Base-by-base conservation (phyloP, 2,888 invertebrate genomes). In the Nomada ferruginata region DNA sequence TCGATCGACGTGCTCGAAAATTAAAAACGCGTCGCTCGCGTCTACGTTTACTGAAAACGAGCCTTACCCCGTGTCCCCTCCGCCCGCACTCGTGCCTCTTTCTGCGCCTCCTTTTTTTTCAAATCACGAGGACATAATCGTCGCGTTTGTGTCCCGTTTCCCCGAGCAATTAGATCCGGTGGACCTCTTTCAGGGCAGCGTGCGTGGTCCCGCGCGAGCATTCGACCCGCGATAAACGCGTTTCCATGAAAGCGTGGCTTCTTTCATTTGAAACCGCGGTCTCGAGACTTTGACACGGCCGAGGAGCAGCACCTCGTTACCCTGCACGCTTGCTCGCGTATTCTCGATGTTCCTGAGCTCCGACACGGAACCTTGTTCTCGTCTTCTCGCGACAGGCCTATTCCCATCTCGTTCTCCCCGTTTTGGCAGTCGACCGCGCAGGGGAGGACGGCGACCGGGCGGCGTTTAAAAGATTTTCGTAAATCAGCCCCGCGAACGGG, bases 261-360 rank as follows among this genome's bases (percentile, higher is more conserved):
- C 69, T 82, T 82, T 85, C 85, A 82, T 85, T 85, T 79, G 59
- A 70, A 82, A 76, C 79, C 66, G 75, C 84, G 73, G 63, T 64
- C 65, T 36, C 60, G 65, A 85, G 79, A 83, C 74, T 77, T 80
- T 80, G 74, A 82, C 71, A 65, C 78, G 63, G 18, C 70, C 65
- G 75, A 76, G 70, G 70, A 82, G 81, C 65, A 76, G 79, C 79
- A 61, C 75, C 85, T 82, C 76, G 71, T 85, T 85, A 85, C 75
- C 61, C 75, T 71, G 63, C 69, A 69, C 52, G 63, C 59, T 36
- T 69, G 79, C 70, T 77, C 79, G 65, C 69, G 73, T 69, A 69
- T 57, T 55, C 66, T 59, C 42, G 26, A 79, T 52, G 55, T 50
- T 65, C 55, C 71, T 26, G 53, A 64, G 20, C 60, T n/a, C 23